Evolutionary conservation across 2,113 vertebrate species (phyloP), one percentile per base, ranked within the genome.

Genomic region (Brachionichthys hirsutus): DNA sequence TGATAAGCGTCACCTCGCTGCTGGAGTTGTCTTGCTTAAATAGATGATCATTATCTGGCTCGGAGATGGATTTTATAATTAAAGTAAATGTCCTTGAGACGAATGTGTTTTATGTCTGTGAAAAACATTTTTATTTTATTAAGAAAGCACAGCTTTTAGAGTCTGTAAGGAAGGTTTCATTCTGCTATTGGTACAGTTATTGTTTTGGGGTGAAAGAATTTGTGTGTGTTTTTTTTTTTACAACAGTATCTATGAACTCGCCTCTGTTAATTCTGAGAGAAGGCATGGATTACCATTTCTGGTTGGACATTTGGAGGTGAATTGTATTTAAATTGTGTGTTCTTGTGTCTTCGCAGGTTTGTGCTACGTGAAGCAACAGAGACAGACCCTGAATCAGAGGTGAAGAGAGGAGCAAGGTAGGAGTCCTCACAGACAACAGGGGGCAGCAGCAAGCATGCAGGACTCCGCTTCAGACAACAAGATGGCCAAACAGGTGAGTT

Each of bases 301-400:
- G 12, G 35, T 2, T 6, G 20, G 19, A 9, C 51, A 47, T 67
- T 73, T 30, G 34, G 48, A 34, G 36, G n/a, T 3, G 14, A 15
- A 46, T 12, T 3, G 5, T 3, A 3, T 19, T 36, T 54, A 17
- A 40, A 13, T 12, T 38, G 3, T 44, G 14, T 73, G 2, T 35
- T 69, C 19, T 9, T 46, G 16, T 72, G 55, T 58, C 49, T 12
- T 51, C 30, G 48, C 70, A 91, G 89, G 75, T 82, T 90, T 84
- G 77, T 90, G 86, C 87, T 74, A 84, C 74, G 82, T 89, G 92
- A 94, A 93, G 92, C 89, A 35, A 93, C 90, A 50, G 92, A 94
- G 86, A 92, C 87, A 0, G 90, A 90, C 70, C 87, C 89, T 0
- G 87, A 92, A 68, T 88, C 82, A 8, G 92, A 92, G 83, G 91